A percentile compares a stretch with the other conserved stretches of the same genome.
Conservation (phyloP, 2,888 invertebrate species). For the Antitype chi region DNA sequence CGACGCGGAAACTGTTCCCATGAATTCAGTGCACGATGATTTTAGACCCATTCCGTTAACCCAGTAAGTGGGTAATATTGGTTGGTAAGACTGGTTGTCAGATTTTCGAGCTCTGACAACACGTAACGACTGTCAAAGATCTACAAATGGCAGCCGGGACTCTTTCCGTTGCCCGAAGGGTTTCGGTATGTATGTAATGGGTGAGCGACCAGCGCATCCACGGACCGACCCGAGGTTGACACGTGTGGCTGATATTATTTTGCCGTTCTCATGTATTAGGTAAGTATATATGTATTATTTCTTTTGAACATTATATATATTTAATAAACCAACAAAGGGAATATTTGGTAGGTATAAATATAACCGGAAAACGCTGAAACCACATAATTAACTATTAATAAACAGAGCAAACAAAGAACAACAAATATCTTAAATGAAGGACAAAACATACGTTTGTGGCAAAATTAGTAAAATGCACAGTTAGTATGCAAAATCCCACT, state of each 20-base stretch:
- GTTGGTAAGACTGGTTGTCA: too few species aligned
- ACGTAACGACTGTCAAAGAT: not conserved
- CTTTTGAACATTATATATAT: not conserved
- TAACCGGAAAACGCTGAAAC: conserved; percentile 2
- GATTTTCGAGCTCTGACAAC: not conserved
- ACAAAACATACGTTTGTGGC: not conserved
- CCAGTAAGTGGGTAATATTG: too few species aligned
- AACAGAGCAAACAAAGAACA: not conserved
- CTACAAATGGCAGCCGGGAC: too few species aligned
- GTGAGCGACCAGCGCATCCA: too few species aligned
- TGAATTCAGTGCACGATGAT: not conserved
- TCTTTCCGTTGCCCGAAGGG: too few species aligned
- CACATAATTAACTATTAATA: not conserved
- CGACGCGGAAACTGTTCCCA: not conserved
- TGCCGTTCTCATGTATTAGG: not conserved
- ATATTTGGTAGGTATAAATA: not conserved
- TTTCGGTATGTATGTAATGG: too few species aligned
- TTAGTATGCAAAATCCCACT: not conserved
- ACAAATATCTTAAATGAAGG: too few species aligned
- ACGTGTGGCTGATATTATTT: too few species aligned
- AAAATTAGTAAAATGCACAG: not conserved
- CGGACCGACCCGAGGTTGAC: too few species aligned
- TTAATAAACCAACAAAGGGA: not conserved
- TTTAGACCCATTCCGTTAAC: not conserved
- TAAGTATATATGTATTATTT: not conserved